phyloP scores from a whole-genome alignment of 2,113 vertebrate genomes.

The Alectura lathami region DNA sequence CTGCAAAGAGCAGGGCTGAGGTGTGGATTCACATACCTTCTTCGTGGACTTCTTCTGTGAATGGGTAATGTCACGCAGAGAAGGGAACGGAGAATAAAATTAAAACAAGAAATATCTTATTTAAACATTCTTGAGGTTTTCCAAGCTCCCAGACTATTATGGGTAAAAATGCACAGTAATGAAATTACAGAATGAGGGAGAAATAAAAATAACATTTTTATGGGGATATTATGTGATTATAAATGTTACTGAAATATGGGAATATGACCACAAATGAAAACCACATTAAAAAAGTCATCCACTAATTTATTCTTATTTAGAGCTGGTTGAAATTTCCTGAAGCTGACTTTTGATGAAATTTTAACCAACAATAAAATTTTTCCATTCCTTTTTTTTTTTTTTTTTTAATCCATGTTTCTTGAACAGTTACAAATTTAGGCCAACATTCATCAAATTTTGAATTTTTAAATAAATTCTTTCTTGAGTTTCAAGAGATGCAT shows the following conservation, averaged over 20 bases:
- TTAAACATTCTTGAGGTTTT: constrained; percentile 25
- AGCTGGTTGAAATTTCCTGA: constrained; percentile 21
- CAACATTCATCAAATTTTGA: not conserved
- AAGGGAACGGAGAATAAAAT: constrained; percentile 28
- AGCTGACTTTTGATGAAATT: not conserved
- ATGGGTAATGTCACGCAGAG: not conserved
- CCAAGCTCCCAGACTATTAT: not conserved
- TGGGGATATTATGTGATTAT: not conserved
- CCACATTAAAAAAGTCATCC: not conserved
- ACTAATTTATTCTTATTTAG: constrained; percentile 34
- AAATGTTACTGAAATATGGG: constrained; percentile 37
- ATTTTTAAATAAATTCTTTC: not conserved
- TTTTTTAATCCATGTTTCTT: not conserved
- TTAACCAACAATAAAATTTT: not conserved
- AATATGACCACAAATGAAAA: constrained; percentile 21
- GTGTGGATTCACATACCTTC: constrained; percentile 84
- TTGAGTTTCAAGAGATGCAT: not conserved
- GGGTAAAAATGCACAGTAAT: not conserved
- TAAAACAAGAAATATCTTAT: constrained; percentile 16
- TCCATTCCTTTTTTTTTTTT: not conserved
- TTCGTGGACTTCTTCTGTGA: constrained; percentile 75
- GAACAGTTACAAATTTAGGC: not conserved
- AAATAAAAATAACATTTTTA: constrained; percentile 34
- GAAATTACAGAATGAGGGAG: constrained; percentile 8
- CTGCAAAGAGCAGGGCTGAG: not conserved